phyloP scores from a whole-genome alignment of 2,113 vertebrate species.

The Phainopepla nitens region DNA sequence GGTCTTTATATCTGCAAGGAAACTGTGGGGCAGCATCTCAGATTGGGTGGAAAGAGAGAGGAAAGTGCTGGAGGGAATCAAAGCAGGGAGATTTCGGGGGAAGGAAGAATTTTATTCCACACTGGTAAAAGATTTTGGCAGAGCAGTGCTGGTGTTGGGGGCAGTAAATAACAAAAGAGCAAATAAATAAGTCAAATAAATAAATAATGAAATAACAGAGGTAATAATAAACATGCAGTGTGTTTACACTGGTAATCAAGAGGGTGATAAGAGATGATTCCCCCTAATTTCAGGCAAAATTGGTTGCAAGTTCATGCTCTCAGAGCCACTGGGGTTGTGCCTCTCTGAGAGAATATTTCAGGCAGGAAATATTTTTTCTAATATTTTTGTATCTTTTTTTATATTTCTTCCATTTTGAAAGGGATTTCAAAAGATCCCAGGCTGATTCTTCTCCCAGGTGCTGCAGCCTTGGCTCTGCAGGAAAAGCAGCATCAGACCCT shows the following conservation, averaged over 20 bases:
- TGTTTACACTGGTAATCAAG: background rate
- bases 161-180: background rate
- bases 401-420: background rate
- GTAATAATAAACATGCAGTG: background rate
- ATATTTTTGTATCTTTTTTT: no score
- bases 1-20: background rate
- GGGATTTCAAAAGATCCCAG: background rate
- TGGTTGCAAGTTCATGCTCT: fast-evolving
- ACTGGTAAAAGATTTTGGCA: background rate
- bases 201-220: background rate
- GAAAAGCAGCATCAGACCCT: background rate
- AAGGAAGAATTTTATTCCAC: background rate
- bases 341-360: background rate
- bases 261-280: background rate
- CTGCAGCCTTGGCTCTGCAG: background rate
- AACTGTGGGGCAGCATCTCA: background rate
- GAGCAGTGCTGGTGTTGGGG: background rate
- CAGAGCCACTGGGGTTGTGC: background rate
- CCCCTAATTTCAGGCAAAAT: background rate
- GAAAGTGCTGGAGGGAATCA: background rate
- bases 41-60: background rate
- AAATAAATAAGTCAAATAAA: background rate
- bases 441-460: background rate
- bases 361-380: background rate
- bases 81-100: background rate